These are phyloP conservation scores for Pegoplata infirma DNA, from an alignment of 2,888 invertebrate species.

Conservation along the genomic window DNA sequence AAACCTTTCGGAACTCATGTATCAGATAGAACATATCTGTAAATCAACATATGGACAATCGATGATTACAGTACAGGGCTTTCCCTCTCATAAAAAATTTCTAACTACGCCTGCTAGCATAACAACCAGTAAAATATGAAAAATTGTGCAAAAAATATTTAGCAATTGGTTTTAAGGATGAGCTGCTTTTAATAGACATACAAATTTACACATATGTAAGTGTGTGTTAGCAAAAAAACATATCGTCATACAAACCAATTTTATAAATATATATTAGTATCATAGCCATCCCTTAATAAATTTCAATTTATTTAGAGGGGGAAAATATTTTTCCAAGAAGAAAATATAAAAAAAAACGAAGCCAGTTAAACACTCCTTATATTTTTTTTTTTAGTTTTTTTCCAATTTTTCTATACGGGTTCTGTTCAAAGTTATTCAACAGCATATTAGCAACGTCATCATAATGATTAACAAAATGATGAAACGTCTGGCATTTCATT, in stretches of 20 bases:
- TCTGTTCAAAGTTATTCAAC: conserved; percentile 59
- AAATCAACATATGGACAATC: too few species aligned
- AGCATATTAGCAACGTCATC: conserved; percentile 72
- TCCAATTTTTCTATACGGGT: not conserved
- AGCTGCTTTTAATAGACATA: conserved; percentile 61
- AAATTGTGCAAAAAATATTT: conserved; percentile 39
- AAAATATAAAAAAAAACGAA: too few species aligned
- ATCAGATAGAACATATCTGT: too few species aligned
- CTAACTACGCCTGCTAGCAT: too few species aligned
- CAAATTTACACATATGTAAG: conserved; percentile 10
- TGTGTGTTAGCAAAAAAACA: conserved; percentile 18
- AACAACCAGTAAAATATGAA: conserved; percentile 8
- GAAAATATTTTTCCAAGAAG: not conserved
- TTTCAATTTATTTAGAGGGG: conserved; percentile 21
- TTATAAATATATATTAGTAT: conserved; percentile 48
- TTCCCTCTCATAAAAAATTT: too few species aligned
- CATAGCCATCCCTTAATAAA: conserved; percentile 50
- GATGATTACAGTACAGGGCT: too few species aligned
- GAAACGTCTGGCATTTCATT: conserved; percentile 60
- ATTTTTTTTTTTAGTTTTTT: conserved; percentile 47
- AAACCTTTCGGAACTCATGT: too few species aligned
- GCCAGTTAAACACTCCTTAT: conserved; percentile 50
- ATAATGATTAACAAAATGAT: conserved; percentile 68
- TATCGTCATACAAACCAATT: conserved; percentile 22
- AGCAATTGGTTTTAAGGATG: conserved; percentile 59